Percentiles rank a stretch among this genome's conserved stretches.
phyloP scores from a whole-genome alignment of 2,113 vertebrate genomes.

The Phycodurus eques region DNA sequence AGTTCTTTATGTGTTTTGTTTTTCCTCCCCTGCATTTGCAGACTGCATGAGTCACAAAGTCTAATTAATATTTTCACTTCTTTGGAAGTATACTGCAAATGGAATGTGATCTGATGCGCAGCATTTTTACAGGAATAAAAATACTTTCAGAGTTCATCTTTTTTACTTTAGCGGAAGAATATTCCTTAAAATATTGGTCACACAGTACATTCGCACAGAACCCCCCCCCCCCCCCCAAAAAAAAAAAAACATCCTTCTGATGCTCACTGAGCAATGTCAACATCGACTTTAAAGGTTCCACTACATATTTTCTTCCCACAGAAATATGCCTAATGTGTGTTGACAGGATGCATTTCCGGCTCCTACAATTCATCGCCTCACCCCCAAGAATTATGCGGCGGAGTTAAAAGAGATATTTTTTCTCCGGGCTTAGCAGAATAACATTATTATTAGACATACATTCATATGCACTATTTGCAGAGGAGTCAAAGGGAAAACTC shows the following conservation, averaged over 20 bases:
- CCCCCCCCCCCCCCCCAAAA: no score
- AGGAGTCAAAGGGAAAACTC: slow-evolving; percentile 20
- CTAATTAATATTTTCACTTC: neutral
- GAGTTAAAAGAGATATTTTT: slow-evolving; percentile 22
- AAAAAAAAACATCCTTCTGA: neutral
- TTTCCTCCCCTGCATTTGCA: neutral
- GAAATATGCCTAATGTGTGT: neutral
- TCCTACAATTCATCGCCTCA: neutral
- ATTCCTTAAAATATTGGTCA: no score
- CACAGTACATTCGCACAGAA: no score
- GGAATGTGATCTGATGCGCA: neutral
- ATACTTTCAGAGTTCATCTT: neutral
- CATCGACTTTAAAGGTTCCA: neutral
- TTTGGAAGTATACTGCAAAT: neutral
- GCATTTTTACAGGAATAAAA: neutral
- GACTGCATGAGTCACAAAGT: neutral
- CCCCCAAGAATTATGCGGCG: slow-evolving; percentile 16
- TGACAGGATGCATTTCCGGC: neutral
- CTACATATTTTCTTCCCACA: neutral
- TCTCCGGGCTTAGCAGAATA: slow-evolving; percentile 15
- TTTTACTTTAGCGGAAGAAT: no score
- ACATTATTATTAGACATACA: slow-evolving; percentile 23
- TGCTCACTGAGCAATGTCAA: neutral
- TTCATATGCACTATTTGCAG: neutral
- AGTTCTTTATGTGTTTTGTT: neutral